Conservation (phyloP, 2,113 vertebrate genomes). For the Shinisaurus crocodilurus region DNA sequence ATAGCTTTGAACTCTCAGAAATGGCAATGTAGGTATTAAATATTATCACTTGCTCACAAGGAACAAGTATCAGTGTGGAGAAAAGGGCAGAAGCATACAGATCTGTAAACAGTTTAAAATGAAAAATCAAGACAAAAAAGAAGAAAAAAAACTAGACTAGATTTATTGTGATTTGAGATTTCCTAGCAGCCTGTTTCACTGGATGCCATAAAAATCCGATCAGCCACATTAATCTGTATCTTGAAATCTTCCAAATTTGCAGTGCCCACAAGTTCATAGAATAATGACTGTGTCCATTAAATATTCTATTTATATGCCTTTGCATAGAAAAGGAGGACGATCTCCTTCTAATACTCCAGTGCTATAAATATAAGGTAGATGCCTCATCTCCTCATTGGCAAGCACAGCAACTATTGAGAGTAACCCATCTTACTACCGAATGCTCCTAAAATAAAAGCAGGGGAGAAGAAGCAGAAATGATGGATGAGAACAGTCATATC, state of each 20-base stretch:
- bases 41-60: background rate
- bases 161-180: background rate
- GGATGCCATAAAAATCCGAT: background rate
- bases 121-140: background rate
- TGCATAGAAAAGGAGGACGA: background rate
- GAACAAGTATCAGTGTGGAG: background rate
- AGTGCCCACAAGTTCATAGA: background rate
- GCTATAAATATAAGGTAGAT: background rate
- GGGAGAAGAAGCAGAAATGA: background rate
- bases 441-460: constrained; percentile 9
- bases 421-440: background rate
- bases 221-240: background rate
- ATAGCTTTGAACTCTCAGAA: background rate
- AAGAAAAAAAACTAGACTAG: background rate
- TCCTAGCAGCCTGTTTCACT: background rate
- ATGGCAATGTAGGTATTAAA: too few relatives aligned
- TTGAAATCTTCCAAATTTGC: background rate
- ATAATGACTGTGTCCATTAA: background rate
- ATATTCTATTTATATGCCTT: constrained; percentile 11
- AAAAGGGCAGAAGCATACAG: background rate
- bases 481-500: background rate
- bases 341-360: background rate
- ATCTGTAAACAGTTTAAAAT: background rate
- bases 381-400: background rate
- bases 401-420: background rate